Percentiles rank a stretch among this genome's conserved stretches.
phyloP scores from a whole-genome alignment of 2,113 vertebrate genomes.

The Leptobrachium leishanense region DNA sequence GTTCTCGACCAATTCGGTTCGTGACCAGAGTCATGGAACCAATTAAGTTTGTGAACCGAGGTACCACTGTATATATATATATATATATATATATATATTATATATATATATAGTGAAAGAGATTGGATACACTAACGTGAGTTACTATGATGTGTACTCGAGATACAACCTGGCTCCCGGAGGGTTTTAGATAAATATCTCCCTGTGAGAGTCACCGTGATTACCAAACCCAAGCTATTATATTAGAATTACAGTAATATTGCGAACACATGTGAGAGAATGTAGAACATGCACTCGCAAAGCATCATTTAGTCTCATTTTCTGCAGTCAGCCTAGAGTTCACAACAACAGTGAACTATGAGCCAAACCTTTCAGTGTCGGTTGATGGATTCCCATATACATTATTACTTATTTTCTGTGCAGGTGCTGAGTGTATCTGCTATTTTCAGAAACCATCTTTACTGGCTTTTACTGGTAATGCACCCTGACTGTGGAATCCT shows the following conservation, averaged over 20 bases:
- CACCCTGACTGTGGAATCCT: constrained; percentile 44
- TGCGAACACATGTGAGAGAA: background rate
- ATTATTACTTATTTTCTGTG: constrained; percentile 32
- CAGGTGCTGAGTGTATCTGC: constrained; percentile 28
- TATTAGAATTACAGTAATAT: background rate
- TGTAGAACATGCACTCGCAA: background rate
- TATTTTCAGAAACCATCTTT: constrained; percentile 41
- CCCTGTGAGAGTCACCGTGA: no score
- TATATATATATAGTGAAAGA: no score
- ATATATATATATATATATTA: no score
- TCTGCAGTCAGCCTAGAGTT: constrained; percentile 4
- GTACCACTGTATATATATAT: no score
- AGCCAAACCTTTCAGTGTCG: constrained; percentile 7
- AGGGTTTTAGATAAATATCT: no score
- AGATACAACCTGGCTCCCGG: no score
- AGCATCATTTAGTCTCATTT: background rate
- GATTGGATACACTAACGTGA: no score
- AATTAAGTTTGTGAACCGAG: no score
- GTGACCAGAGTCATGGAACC: no score
- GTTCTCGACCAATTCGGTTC: no score
- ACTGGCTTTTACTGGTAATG: constrained; percentile 42
- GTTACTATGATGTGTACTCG: no score
- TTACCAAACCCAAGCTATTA: no score
- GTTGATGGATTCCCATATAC: constrained; percentile 14
- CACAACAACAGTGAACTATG: constrained; percentile 9